Percentiles rank a stretch among this genome's conserved stretches.
phyloP scores from a whole-genome alignment of 30 jellyfish, hydroid and myxozoan species.

The Sanderia malayensis region DNA sequence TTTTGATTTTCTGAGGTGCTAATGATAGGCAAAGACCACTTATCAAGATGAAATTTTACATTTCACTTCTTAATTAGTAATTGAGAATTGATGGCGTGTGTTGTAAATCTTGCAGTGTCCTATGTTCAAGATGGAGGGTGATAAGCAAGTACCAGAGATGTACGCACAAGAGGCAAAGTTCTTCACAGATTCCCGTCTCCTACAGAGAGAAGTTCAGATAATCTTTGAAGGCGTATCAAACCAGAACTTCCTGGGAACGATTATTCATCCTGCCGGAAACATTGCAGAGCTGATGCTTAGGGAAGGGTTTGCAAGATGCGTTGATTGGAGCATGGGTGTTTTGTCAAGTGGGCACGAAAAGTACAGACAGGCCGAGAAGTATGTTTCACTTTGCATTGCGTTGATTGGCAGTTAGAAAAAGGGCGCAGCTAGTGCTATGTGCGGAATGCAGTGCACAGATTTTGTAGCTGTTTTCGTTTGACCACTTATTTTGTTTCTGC shows the following conservation, averaged over 20 bases:
- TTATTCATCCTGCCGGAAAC: slow-evolving; percentile 92
- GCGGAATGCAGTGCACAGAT: no score
- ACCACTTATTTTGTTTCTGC: no score
- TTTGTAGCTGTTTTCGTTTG: no score
- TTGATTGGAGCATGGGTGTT: slow-evolving; percentile 94
- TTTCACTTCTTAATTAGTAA: no score
- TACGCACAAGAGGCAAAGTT: slow-evolving; percentile 83
- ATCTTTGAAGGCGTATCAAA: slow-evolving; percentile 86
- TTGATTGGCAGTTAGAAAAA: no score
- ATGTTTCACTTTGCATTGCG: neutral
- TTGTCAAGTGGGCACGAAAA: slow-evolving; percentile 78
- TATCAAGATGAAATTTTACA: no score
- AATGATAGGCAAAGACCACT: no score
- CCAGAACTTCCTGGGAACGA: slow-evolving; percentile 79
- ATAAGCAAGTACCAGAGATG: slow-evolving; percentile 76
- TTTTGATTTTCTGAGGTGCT: no score
- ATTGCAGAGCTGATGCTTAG: slow-evolving; percentile 81
- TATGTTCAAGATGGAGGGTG: slow-evolving; percentile 70
- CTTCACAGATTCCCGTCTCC: slow-evolving; percentile 87
- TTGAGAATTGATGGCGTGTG: no score
- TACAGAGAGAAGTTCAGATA: slow-evolving; percentile 85
- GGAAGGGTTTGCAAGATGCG: slow-evolving; percentile 91
- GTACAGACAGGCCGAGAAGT: slow-evolving; percentile 85
- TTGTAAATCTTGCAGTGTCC: no score
- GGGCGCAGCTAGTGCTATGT: no score